Percentiles rank a stretch among this genome's conserved stretches.
phyloP scores from a whole-genome alignment of 2,888 invertebrate species.

The Apotomis betuletana region DNA sequence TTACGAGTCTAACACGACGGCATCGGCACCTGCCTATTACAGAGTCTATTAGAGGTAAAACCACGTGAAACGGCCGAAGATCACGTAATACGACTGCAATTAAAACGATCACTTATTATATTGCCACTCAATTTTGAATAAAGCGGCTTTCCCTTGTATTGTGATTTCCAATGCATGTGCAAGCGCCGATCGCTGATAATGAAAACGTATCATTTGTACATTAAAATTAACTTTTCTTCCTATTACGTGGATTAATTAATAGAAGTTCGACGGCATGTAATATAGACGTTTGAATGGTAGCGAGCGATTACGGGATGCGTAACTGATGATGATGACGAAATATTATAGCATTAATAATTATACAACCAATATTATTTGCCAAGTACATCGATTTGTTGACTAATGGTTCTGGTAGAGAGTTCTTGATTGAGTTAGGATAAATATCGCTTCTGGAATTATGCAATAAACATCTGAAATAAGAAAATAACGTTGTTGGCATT shows the following conservation, averaged over 20 bases:
- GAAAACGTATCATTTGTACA: neutral
- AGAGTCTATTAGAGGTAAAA: slow-evolving; percentile 15
- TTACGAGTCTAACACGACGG: slow-evolving; percentile 9
- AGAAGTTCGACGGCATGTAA: neutral
- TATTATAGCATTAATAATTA: neutral
- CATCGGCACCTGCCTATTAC: slow-evolving; percentile 13
- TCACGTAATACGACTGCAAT: slow-evolving; percentile 39
- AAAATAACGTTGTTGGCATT: neutral
- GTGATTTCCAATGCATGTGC: slow-evolving; percentile 14
- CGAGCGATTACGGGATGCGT: neutral
- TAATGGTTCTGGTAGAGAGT: neutral
- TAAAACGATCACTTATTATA: slow-evolving; percentile 30
- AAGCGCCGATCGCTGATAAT: neutral
- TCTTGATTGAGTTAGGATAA: neutral
- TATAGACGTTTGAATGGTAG: neutral
- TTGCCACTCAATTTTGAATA: slow-evolving; percentile 35
- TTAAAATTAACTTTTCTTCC: neutral
- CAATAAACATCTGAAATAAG: neutral
- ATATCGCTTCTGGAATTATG: neutral
- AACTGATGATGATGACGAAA: neutral
- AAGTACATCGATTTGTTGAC: neutral
- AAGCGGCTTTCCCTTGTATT: slow-evolving; percentile 29
- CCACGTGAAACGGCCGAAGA: slow-evolving; percentile 18
- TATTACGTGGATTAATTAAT: neutral
- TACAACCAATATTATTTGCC: neutral